Evolutionary conservation across 2,888 invertebrate species (phyloP).

Genomic region (Dynastes hyllus): DNA sequence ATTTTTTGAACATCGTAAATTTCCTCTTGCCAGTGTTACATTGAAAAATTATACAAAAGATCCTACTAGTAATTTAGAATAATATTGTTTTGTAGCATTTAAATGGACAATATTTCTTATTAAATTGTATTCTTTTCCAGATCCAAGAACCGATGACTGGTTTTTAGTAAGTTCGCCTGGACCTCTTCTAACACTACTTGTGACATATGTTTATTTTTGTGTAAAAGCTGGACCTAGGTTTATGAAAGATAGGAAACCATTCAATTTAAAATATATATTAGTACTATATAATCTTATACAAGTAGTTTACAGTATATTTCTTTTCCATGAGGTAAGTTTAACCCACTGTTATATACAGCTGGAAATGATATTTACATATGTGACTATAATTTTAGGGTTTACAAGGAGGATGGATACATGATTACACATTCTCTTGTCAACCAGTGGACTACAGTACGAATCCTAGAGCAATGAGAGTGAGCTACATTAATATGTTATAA

Average conservation of each 20-base stretch:
- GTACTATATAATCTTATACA: slow-evolving; percentile 90
- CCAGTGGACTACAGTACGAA: slow-evolving; percentile 78
- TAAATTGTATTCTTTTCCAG: slow-evolving; percentile 68
- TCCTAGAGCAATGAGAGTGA: slow-evolving; percentile 78
- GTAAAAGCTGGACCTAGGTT: slow-evolving; percentile 86
- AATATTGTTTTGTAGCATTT: not conserved
- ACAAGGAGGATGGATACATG: slow-evolving; percentile 70
- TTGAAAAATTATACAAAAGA: no score
- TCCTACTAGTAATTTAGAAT: not conserved
- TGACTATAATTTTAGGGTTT: slow-evolving; percentile 62
- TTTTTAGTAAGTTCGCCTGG: slow-evolving; percentile 83
- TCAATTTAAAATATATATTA: slow-evolving; percentile 84
- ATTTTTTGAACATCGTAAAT: no score
- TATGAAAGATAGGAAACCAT: slow-evolving; percentile 90
- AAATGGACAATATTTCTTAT: not conserved
- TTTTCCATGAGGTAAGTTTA: slow-evolving; percentile 82
- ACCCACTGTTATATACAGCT: not conserved
- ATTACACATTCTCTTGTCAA: slow-evolving; percentile 83
- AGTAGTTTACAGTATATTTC: slow-evolving; percentile 86
- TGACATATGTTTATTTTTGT: slow-evolving; percentile 82
- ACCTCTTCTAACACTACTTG: slow-evolving; percentile 79
- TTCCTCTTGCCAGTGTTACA: no score
- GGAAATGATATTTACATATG: not conserved
- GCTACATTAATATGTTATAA: slow-evolving; percentile 58
- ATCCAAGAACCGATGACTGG: slow-evolving; percentile 82